phyloP scores from a whole-genome alignment of 92 coral and sea anemone species.

The Porites cylindrica region DNA sequence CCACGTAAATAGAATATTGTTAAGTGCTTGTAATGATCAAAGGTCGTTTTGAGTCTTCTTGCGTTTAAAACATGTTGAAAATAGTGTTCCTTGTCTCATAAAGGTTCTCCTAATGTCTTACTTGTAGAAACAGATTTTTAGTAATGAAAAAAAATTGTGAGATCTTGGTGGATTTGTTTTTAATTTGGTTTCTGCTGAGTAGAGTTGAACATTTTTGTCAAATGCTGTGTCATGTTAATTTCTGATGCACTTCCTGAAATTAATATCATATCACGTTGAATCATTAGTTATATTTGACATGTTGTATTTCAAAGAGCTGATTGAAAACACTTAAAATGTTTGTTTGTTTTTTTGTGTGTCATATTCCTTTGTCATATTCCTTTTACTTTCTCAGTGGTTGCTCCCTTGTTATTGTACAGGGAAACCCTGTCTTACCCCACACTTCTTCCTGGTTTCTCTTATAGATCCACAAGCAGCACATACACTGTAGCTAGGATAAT shows the following conservation, averaged over 20 bases:
- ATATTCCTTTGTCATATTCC: too few species aligned
- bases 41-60: conserved; percentile 16
- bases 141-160: not conserved
- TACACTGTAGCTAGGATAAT: too few species aligned
- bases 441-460: too few species aligned
- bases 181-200: too few species aligned
- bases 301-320: not conserved
- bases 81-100: not conserved
- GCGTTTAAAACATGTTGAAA: not conserved
- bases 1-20: conserved; percentile 58
- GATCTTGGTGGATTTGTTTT: too few species aligned
- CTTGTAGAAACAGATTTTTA: not conserved
- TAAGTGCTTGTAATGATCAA: conserved; percentile 2
- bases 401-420: too few species aligned
- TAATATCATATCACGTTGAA: not conserved
- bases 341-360: not conserved
- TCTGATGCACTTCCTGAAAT: not conserved
- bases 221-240: conserved; percentile 5
- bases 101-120: not conserved
- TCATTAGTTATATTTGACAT: conserved; percentile 3
- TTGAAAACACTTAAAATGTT: not conserved
- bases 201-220: too few species aligned
- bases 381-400: too few species aligned
- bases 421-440: too few species aligned
- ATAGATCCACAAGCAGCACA: too few species aligned